phyloP scores from a whole-genome alignment of 2,113 vertebrate genomes.

The Zonotrichia leucophrys region DNA sequence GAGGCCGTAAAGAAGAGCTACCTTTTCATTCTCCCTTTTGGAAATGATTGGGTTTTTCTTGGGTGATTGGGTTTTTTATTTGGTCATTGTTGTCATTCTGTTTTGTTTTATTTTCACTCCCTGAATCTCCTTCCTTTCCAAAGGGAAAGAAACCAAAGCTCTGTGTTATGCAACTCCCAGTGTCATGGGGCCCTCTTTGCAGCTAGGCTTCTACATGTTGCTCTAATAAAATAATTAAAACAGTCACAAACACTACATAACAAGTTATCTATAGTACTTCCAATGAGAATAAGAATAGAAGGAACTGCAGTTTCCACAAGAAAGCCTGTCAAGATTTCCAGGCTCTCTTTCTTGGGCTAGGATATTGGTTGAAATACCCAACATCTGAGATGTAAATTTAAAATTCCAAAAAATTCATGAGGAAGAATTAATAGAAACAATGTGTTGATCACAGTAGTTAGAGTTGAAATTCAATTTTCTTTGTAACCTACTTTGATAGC shows the following conservation, averaged over 20 bases:
- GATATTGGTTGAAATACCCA: not conserved
- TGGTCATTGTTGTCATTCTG: not conserved
- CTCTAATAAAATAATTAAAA: not conserved
- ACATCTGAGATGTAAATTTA: not conserved
- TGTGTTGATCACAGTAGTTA: not conserved
- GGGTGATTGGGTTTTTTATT: not conserved
- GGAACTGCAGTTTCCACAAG: not conserved
- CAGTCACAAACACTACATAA: not conserved
- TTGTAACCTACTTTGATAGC: not conserved
- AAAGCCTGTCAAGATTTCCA: not conserved
- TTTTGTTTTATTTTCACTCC: not conserved
- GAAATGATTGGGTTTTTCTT: not conserved
- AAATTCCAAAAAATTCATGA: not conserved
- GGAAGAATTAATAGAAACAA: not conserved
- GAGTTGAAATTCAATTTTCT: not conserved
- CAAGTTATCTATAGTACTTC: not conserved
- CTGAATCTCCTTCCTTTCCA: not conserved
- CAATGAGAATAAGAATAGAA: not conserved
- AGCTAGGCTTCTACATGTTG: not conserved
- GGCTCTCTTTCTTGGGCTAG: not conserved
- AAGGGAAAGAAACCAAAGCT: not conserved
- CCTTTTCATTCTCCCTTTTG: not conserved
- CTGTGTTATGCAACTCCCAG: not conserved
- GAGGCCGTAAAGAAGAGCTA: not conserved
- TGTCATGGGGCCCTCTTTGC: not conserved